phyloP scores from a whole-genome alignment of 2,888 invertebrate genomes.

The Cephus sareptanus region DNA sequence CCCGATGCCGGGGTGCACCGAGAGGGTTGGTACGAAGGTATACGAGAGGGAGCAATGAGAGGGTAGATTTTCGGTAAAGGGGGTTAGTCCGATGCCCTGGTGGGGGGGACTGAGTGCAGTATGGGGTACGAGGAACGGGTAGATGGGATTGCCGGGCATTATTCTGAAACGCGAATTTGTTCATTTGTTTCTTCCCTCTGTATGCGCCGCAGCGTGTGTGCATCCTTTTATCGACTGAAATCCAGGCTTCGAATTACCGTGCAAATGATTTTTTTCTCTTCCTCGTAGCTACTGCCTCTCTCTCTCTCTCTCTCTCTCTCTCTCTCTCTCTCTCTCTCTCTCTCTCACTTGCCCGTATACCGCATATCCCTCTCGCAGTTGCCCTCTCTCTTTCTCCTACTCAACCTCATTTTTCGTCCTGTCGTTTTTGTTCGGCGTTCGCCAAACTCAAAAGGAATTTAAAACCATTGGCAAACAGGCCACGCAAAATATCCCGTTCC shows the following conservation, averaged over 20 bases:
- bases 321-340: background rate
- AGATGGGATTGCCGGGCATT: conserved; percentile 66
- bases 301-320: conserved; percentile 16
- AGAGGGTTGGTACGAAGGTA: conserved; percentile 42
- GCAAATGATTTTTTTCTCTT: conserved; percentile 63
- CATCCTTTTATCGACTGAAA: conserved; percentile 67
- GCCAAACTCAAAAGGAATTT: conserved; percentile 63
- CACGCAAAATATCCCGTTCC: conserved; percentile 20
- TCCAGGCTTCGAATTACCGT: conserved; percentile 67
- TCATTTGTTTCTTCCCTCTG: conserved; percentile 66
- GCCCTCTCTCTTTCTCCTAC: conserved; percentile 11
- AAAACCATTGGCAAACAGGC: conserved; percentile 50
- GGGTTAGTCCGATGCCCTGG: conserved; percentile 28
- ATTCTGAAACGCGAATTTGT: conserved; percentile 67
- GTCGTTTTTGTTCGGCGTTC: conserved; percentile 9
- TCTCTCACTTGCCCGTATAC: conserved; percentile 14
- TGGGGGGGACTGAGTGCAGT: conserved; percentile 28
- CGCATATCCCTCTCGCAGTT: background rate
- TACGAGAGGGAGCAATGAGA: conserved; percentile 48
- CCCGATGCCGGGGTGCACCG: conserved; percentile 40
- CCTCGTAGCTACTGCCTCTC: conserved; percentile 25
- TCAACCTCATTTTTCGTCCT: conserved; percentile 14
- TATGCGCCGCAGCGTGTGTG: conserved; percentile 64
- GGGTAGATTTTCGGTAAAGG: conserved; percentile 51
- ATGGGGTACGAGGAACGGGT: conserved; percentile 41